Percentiles rank a stretch among this genome's conserved stretches.
These are phyloP conservation scores for Lepidostoma basale DNA, from an alignment of 1,140 invertebrate genomes.

Conservation along the genomic window DNA sequence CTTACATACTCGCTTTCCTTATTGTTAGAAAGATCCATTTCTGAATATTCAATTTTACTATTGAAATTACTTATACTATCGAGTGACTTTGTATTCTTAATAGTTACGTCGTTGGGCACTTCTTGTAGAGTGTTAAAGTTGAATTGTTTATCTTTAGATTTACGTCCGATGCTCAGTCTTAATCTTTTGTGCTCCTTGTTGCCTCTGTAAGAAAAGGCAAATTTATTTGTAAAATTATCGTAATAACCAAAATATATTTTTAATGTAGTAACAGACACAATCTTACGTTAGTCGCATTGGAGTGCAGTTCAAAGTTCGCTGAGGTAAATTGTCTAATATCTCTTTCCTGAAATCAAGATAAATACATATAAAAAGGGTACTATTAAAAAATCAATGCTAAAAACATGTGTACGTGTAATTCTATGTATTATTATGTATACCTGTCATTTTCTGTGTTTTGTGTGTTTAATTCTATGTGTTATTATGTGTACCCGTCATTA, in stretches of 20 bases:
- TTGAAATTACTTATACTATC: slow-evolving; percentile 18
- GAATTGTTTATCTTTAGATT: slow-evolving; percentile 40
- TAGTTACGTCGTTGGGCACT: slow-evolving; percentile 3
- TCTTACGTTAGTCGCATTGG: slow-evolving; percentile 46
- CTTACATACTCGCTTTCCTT: slow-evolving; percentile 67
- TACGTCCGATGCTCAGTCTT: slow-evolving; percentile 49
- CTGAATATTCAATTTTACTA: slow-evolving; percentile 18
- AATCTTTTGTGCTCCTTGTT: slow-evolving; percentile 56
- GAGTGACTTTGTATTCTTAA: slow-evolving; percentile 11
- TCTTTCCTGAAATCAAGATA: slow-evolving; percentile 57
- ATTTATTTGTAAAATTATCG: background rate
- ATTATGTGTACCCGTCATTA: too few relatives aligned
- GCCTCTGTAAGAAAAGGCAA: slow-evolving; percentile 50
- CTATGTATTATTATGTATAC: too few relatives aligned
- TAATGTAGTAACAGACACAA: slow-evolving; percentile 5
- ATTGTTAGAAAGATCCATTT: slow-evolving; percentile 35
- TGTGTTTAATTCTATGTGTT: too few relatives aligned
- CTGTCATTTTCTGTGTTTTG: too few relatives aligned
- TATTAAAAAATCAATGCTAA: too few relatives aligned
- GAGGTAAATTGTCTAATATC: slow-evolving; percentile 56
- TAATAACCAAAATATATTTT: too few relatives aligned
- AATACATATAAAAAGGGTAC: slow-evolving; percentile 47
- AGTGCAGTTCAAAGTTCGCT: slow-evolving; percentile 55
- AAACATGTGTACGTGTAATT: too few relatives aligned
- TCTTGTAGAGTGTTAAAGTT: slow-evolving; percentile 14